phyloP scores from a whole-genome alignment of 1,140 invertebrate species.

The Brachionus calyciflorus region DNA sequence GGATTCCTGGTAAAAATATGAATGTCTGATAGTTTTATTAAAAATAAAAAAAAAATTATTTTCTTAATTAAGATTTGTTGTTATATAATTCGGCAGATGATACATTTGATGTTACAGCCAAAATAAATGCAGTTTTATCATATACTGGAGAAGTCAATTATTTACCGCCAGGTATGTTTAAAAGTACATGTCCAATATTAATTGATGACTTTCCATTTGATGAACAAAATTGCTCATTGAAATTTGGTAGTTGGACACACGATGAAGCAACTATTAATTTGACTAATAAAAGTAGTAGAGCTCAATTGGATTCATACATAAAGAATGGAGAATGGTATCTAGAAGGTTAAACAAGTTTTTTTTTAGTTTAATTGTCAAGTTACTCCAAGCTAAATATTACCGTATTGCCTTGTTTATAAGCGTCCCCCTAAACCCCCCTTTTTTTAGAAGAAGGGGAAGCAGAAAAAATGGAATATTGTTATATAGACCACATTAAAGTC shows the following conservation, averaged over 20 bases:
- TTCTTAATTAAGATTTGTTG: conserved; percentile 56
- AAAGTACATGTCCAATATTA: conserved; percentile 83
- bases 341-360: no score
- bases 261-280: conserved; percentile 59
- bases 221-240: conserved; percentile 57
- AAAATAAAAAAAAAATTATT: no score
- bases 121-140: conserved; percentile 58
- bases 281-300: conserved; percentile 51
- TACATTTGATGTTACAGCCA: conserved; percentile 55
- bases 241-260: conserved; percentile 61
- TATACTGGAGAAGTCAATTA: conserved; percentile 91
- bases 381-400: no score
- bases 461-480: no score
- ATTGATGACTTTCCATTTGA: conserved; percentile 66
- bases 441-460: no score
- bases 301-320: conserved; percentile 56
- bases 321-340: conserved; percentile 60
- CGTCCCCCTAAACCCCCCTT: no score
- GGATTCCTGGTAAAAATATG: conserved; percentile 31
- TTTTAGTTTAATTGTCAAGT: no score
- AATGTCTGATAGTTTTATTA: no score
- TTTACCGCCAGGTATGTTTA: conserved; percentile 97
- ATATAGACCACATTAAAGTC: no score
- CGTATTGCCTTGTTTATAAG: no score
- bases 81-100: conserved; percentile 84